These are phyloP conservation scores for Blastobasis lacticolella DNA, from an alignment of 2,888 invertebrate species.

Conservation along the genomic window DNA sequence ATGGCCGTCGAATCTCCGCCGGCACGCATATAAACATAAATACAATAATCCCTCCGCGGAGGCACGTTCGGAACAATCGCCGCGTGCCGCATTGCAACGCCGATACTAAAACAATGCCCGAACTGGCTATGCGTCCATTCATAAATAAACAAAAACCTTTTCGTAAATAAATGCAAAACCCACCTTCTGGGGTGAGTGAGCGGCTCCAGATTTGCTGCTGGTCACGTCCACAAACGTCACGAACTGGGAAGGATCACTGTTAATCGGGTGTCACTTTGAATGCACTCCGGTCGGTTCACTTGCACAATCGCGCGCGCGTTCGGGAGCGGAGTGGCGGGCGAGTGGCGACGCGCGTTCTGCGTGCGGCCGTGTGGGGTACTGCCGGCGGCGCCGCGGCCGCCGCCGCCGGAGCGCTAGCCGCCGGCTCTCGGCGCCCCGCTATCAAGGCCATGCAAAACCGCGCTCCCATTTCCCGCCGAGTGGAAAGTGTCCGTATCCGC, in stretches of 20 bases:
- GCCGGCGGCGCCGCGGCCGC: constrained; percentile 38
- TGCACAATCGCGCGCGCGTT: constrained; percentile 39
- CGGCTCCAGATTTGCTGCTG: constrained; percentile 57
- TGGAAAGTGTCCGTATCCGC: constrained; percentile 70
- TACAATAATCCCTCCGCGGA: no score
- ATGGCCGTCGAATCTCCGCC: constrained; percentile 5
- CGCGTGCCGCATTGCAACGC: no score
- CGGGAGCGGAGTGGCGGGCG: constrained; percentile 22
- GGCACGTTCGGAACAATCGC: no score
- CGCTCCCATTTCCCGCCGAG: constrained; percentile 63
- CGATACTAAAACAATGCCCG: no score
- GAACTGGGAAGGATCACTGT: constrained; percentile 6
- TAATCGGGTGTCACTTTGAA: constrained; percentile 26
- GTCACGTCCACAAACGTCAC: constrained; percentile 37
- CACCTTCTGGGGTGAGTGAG: constrained; percentile 45
- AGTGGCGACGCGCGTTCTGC: constrained; percentile 22
- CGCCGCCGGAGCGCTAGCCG: constrained; percentile 8
- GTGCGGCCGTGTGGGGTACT: constrained; percentile 24
- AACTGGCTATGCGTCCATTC: no score
- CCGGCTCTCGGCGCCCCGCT: constrained; percentile 22
- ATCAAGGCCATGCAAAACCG: constrained; percentile 68
- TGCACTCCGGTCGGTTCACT: not conserved
- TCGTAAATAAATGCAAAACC: constrained; percentile 18
- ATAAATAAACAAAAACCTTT: constrained; percentile 2
- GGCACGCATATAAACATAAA: no score